Evolutionary conservation across 2,113 vertebrate genomes (phyloP), one percentile per base, ranked within the genome.

Genomic region (Poeciliopsis occidentalis): DNA sequence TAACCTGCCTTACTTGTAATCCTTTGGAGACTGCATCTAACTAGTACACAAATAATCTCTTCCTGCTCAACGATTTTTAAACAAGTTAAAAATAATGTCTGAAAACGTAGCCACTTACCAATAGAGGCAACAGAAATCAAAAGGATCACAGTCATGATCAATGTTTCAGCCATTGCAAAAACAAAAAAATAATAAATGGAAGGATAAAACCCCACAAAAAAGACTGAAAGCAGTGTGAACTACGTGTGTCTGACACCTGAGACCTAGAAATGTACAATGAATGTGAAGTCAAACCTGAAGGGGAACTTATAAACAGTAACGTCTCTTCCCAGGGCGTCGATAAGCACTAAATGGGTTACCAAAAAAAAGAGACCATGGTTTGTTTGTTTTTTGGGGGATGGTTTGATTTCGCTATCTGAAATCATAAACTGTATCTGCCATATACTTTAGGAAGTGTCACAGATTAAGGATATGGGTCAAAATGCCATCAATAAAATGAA

Each of bases 221-320:
- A 57, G 51, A 57, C 22, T 24, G 51, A 41, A 73, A 71, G 12
- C 62, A 61, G 7, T 15, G 47, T 60, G 4, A 19, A 22, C 22
- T 67, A 6, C 8, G 30, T 44, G 51, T n/a, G 6, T 26, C 62
- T 2, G 13, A 39, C 30, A 27, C 37, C 39, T 66, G 1, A 26
- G 29, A 26, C 19, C 57, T 41, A 66, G 15, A 41, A 41, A 41
- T 4, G 13, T 22, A 47, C 8, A 31, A 34, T 22, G 60, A 80
- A 24, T 44, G 29, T 47, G 64, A 51, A 71, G 41, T 22, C 68
- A 57, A 75, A 4, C n/a, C 60, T n/a, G 1, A 12, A 67, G 30
- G 5, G 41, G 44, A 1, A 8, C 78, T 88, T 89, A 89, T 88
- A 85, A 79, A 71, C 64, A 75, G 61, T 72, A 71, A 82, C 85